These are phyloP conservation scores for Malurus melanocephalus DNA, from an alignment of 2,113 vertebrate genomes.

Conservation along the genomic window DNA sequence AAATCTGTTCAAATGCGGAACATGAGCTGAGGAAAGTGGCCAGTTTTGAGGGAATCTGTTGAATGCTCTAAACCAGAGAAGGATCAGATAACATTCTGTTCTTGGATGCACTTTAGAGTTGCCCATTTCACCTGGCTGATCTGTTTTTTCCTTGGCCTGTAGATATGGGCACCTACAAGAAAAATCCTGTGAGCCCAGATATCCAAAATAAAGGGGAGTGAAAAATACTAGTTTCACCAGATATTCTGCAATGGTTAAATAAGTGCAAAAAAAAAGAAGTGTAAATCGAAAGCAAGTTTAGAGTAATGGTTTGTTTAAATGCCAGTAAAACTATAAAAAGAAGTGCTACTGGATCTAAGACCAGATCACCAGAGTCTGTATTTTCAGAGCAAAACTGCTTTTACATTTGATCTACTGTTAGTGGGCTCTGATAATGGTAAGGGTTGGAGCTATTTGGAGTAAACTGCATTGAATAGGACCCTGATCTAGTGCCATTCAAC, in stretches of 20 bases:
- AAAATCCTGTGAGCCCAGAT: neutral
- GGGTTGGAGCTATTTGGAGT: neutral
- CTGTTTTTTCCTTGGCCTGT: neutral
- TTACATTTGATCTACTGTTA: neutral
- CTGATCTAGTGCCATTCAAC: neutral
- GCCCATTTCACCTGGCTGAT: neutral
- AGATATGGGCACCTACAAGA: neutral
- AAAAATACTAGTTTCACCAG: neutral
- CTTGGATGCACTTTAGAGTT: neutral
- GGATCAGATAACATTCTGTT: neutral
- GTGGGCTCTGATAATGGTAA: too few relatives aligned
- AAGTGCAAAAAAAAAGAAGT: neutral
- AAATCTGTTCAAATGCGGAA: neutral
- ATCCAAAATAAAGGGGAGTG: neutral
- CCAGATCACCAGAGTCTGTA: fast-evolving
- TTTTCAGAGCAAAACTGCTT: neutral
- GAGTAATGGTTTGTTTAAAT: neutral
- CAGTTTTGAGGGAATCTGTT: neutral
- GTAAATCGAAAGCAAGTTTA: neutral
- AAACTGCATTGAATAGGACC: neutral
- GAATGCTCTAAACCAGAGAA: neutral
- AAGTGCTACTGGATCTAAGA: fast-evolving
- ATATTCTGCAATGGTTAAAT: neutral
- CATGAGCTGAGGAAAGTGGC: neutral
- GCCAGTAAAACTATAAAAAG: neutral